Percentiles rank a stretch among this genome's conserved stretches.
phyloP scores from a whole-genome alignment of 2,888 invertebrate genomes.

The Caenorhabditis angaria region DNA sequence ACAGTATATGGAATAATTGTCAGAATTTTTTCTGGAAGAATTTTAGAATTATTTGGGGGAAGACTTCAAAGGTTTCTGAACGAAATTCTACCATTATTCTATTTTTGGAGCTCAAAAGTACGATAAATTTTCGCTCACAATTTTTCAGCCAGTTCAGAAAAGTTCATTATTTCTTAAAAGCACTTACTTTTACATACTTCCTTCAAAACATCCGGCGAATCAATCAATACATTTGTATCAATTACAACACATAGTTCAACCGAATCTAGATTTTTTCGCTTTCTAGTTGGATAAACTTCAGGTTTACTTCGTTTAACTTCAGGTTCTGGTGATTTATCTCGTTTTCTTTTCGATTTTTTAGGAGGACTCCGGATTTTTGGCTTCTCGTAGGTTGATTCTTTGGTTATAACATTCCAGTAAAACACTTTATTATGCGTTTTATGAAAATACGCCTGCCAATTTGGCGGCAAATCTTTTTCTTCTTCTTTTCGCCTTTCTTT shows the following conservation, averaged over 20 bases:
- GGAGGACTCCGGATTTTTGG: slow-evolving; percentile 6
- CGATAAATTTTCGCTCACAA: too few species aligned
- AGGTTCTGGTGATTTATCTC: background rate
- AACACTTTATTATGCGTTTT: slow-evolving; percentile 11
- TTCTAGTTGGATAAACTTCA: background rate
- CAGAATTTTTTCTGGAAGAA: slow-evolving; percentile 21
- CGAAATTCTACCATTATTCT: too few species aligned
- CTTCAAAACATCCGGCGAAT: background rate
- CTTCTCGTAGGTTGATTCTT: slow-evolving; percentile 17
- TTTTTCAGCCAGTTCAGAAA: too few species aligned
- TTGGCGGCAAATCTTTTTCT: slow-evolving; percentile 3
- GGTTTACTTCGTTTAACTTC: background rate
- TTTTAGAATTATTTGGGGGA: background rate
- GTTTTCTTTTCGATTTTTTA: background rate
- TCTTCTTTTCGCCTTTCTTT: slow-evolving; percentile 5
- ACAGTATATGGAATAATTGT: slow-evolving; percentile 19
- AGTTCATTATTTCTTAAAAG: too few species aligned
- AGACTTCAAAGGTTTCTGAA: background rate
- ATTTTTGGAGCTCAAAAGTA: too few species aligned
- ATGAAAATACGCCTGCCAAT: slow-evolving; percentile 21
- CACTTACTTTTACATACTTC: slow-evolving; percentile 13
- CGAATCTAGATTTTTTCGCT: background rate
- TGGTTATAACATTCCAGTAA: slow-evolving; percentile 13
- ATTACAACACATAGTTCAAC: background rate
- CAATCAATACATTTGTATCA: background rate